A percentile compares a stretch with the other conserved stretches of the same genome.
Evolutionary conservation across 2,797 vertebrate genomes (phyloP).

Genomic region (Australoheros facetus): DNA sequence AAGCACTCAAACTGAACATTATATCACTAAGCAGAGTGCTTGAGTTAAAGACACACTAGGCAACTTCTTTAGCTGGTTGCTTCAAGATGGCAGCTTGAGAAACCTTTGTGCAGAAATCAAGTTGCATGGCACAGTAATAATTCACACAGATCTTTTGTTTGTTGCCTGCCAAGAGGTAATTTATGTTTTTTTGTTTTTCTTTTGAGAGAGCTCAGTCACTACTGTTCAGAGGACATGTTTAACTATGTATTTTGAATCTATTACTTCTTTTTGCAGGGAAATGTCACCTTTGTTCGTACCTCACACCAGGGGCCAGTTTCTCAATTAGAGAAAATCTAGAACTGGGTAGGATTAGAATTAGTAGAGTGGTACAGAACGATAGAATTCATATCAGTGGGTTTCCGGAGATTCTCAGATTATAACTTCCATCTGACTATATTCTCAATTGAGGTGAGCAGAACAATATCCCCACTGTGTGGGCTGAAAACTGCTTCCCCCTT

Average conservation of each 20-base stretch:
- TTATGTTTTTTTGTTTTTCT: not conserved
- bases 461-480: not conserved
- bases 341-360: no score
- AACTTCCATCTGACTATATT: not conserved
- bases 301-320: no score
- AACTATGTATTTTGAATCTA: no score
- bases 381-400: not conserved
- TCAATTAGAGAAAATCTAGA: no score
- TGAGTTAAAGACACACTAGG: conserved; percentile 16
- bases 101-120: not conserved
- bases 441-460: not conserved
- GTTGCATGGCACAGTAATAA: not conserved
- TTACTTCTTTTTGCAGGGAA: no score
- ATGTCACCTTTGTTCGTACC: no score
- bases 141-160: not conserved
- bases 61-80: not conserved
- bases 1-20: conserved; percentile 21
- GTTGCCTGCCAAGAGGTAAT: not conserved
- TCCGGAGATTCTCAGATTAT: not conserved
- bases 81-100: conserved; percentile 18
- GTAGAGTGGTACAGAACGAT: no score
- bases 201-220: not conserved
- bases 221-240: not conserved
- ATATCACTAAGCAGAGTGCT: not conserved
- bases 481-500: not conserved